Evolutionary conservation across 2,888 invertebrate genomes (phyloP).

Genomic region (Sarcophaga variegata): DNA sequence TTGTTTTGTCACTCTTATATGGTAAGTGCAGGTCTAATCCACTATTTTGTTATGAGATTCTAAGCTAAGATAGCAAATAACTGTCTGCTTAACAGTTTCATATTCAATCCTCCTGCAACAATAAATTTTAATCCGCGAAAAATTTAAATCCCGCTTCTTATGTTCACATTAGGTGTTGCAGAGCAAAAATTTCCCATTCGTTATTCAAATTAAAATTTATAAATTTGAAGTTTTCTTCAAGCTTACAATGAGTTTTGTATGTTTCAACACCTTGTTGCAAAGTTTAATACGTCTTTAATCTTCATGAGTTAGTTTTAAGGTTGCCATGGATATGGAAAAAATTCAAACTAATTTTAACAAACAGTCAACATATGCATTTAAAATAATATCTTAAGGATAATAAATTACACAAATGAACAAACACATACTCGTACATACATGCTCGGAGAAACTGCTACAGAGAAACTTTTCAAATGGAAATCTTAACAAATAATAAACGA

Average conservation of each 20-base stretch:
- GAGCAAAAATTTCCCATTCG: background rate
- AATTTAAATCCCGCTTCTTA: no score
- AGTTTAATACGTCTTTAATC: slow-evolving; percentile 13
- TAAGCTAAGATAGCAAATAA: no score
- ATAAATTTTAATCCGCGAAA: no score
- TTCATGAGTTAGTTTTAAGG: background rate
- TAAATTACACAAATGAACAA: slow-evolving; percentile 32
- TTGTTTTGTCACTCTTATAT: no score
- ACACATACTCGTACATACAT: background rate
- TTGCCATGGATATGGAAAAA: background rate
- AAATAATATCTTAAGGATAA: slow-evolving; percentile 55
- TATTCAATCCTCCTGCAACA: no score
- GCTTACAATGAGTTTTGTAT: slow-evolving; percentile 17
- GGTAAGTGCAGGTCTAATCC: no score
- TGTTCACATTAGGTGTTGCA: no score
- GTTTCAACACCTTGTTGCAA: slow-evolving; percentile 58
- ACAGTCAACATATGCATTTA: slow-evolving; percentile 40
- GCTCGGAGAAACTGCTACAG: background rate
- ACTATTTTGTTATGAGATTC: no score
- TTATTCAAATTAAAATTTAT: slow-evolving; percentile 22
- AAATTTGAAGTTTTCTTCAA: slow-evolving; percentile 32
- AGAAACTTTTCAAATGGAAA: background rate
- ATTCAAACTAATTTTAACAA: slow-evolving; percentile 46
- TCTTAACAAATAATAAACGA: background rate
- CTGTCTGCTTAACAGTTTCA: no score